Evolutionary conservation across 2,113 vertebrate genomes (phyloP).

Genomic region (Zosterops borbonicus): DNA sequence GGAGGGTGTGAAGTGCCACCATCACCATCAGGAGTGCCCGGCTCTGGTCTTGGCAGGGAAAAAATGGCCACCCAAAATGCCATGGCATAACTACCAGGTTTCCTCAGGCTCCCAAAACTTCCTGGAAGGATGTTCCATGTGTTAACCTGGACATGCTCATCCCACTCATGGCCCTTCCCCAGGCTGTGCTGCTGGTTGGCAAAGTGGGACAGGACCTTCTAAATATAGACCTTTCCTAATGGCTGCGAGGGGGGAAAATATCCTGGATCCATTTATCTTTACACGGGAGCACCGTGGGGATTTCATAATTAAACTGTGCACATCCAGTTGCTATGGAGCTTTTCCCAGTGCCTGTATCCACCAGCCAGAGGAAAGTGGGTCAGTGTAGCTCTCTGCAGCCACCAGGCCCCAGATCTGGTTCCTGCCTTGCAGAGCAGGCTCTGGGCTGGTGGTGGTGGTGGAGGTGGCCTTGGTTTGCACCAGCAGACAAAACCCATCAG

Average conservation of each 20-base stretch:
- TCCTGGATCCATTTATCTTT: conserved; percentile 13
- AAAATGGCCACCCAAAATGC: rapidly evolving
- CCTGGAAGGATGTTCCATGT: background rate
- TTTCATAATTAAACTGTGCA: conserved; percentile 21
- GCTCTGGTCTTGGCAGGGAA: background rate
- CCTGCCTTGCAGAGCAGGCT: background rate
- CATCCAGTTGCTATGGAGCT: conserved; percentile 66
- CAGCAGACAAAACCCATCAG: background rate
- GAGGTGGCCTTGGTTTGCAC: background rate
- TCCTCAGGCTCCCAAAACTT: background rate
- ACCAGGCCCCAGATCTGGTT: background rate
- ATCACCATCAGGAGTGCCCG: rapidly evolving
- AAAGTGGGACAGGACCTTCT: conserved; percentile 26
- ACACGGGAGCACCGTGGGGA: conserved; percentile 16
- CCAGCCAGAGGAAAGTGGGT: conserved; percentile 66
- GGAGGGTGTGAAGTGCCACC: background rate
- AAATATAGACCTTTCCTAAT: conserved; percentile 29
- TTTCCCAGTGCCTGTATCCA: conserved; percentile 17
- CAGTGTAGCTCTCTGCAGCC: background rate
- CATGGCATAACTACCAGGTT: rapidly evolving
- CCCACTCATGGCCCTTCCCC: background rate
- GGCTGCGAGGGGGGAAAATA: background rate
- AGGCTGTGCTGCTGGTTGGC: background rate
- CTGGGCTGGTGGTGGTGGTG: rapidly evolving
- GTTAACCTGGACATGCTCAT: background rate